Evolutionary conservation across 2,888 invertebrate species (phyloP), one percentile per base, ranked within the genome.

Genomic region (Aelia acuminata): DNA sequence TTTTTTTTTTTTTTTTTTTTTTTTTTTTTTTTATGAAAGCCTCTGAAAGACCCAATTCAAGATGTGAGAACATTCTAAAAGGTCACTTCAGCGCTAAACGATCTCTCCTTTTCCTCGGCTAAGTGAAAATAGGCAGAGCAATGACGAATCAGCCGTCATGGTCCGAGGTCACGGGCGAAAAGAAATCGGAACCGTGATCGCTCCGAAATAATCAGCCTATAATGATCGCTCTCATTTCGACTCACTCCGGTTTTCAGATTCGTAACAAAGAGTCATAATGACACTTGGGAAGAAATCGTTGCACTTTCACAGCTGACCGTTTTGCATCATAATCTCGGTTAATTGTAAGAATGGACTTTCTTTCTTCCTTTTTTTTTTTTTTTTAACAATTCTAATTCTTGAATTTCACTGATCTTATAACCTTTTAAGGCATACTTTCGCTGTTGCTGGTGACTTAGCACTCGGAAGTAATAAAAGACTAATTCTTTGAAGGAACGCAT

Each of bases 151-250:
- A 63, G 63, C 31, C 15, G 31, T 26, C 63, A 63, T 31, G 63
- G 63, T 63, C 26, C 26, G 31, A 31, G 63, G 63, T 63, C 63
- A 63, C 63, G 63, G 63, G 31, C 63, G 63, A 31, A 63, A 63
- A 63, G 63, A 63, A 63, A 63, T 63, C 63, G 63, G 63, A 63
- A 31, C 63, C 18, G 18, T 63, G 63, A 63, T 31, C 63, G 63
- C 63, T 63, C 18, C 31, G 63, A 31, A 63, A 63, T 63, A 63
- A 63, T 63, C 3, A 63, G 26, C 31, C 3, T 15, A 31, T 11
- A 63, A 63, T 63, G 63, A 31, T 31, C 15, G 15, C 31, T 13
- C 63, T 31, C 15, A 8, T 15, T 31, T 31, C 31, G 15, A 4
- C 18, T 31, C 53, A n/a, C n/a, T n/a, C n/a, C n/a, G n/a, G n/a